Evolutionary conservation across 2,797 vertebrate genomes (phyloP), one percentile per base, ranked within the genome.

Genomic region (Pseudochirops corinnae): DNA sequence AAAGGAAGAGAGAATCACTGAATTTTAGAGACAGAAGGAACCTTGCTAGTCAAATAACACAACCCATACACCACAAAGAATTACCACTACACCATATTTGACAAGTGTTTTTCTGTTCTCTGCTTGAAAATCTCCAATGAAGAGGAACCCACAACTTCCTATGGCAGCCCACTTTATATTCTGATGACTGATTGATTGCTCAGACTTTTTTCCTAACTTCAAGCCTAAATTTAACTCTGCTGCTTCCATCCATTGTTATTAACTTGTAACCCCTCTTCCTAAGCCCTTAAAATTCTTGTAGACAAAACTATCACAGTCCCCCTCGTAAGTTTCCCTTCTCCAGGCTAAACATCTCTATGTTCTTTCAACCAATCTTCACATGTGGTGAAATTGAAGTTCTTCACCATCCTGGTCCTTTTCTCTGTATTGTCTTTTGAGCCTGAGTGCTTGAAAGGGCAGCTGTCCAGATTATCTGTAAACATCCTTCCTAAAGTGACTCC

Each of bases 281-380:
- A 14, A 74, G n/a, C 12, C n/a, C 67, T 82, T 39, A 82, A 87
- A 50, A 87, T 87, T 82, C 74, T 87, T 46, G n/a, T 46, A 82
- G 39, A 46, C 74, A 50, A 82, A 82, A 82, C n/a, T 87, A 50
- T 46, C 18, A 39, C 3, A n/a, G 13, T 46, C 16, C 18, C n/a
- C 21, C 39, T 87, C 13, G 21, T 87, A 87, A 46, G 74, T 50
- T 50, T 56, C 55, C 50, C 60, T 39, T 94, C 29, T 39, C 60
- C 93, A 31, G 16, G 46, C 6, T n/a, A 56, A 39, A 28, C 7
- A 55, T 39, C 50, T 58, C 90, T 2, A 39, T 6, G 52, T 87
- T 90, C 50, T 93, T 93, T 91, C 92, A 60, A 46, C 46, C 33
- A 46, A n/a, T 91, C 52, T 92, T 95, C 55, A 46, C 24, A 62